Conservation (phyloP, 2,797 vertebrate genomes). For the Alfaro cultratus region DNA sequence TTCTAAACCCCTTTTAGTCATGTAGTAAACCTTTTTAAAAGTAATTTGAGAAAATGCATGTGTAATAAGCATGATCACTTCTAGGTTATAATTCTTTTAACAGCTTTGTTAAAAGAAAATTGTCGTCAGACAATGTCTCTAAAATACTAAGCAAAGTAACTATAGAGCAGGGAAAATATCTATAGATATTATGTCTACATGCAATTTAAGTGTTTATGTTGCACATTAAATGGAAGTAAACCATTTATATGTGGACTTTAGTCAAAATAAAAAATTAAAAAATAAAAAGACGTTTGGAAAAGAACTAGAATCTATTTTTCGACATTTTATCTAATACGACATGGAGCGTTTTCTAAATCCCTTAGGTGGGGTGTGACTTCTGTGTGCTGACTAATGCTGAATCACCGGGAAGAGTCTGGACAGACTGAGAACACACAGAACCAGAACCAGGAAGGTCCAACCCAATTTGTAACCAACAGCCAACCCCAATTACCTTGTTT, state of each 20-base stretch:
- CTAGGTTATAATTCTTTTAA: not conserved
- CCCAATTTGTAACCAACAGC: not conserved
- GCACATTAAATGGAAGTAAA: not conserved
- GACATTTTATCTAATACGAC: not conserved
- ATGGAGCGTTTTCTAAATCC: not conserved
- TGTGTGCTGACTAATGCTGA: conserved; percentile 2
- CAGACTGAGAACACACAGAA: conserved; percentile 1
- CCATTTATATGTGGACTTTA: not conserved
- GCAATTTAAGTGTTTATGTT: not conserved
- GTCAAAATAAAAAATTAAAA: not conserved
- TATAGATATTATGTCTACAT: not conserved
- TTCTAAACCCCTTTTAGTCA: not conserved
- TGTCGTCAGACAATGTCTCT: not conserved
- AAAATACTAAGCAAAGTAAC: not conserved
- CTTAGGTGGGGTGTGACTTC: not conserved
- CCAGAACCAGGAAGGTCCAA: not conserved
- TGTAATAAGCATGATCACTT: not conserved
- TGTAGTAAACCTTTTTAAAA: not conserved
- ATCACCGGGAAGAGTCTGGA: conserved; percentile 5
- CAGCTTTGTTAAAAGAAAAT: not conserved
- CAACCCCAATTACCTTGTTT: not conserved
- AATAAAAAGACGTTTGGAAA: not conserved
- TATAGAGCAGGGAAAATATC: not conserved
- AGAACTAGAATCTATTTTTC: not conserved
- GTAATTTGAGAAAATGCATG: not conserved